Evolutionary conservation across 2,113 vertebrate species (phyloP), one percentile per base, ranked within the genome.

Genomic region (Eulacestoma nigropectus): DNA sequence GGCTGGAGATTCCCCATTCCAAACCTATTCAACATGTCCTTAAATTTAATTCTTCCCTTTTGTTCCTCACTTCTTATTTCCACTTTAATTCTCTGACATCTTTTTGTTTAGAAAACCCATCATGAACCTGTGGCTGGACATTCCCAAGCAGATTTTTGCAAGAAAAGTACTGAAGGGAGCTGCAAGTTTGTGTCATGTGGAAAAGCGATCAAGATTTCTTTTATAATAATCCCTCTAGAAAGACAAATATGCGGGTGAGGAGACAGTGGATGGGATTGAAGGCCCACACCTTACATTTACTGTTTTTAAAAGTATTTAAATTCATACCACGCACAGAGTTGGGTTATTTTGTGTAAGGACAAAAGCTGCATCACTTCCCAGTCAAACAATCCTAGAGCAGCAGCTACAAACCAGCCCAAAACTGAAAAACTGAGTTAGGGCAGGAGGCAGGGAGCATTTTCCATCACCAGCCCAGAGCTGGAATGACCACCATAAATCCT

Each of bases 101-200:
- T 8, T 55, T 72, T 13, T 18, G 14, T 7, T 49, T 19, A 90
- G 42, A 73, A 93, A 85, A 55, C 10, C 10, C 12, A 41, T 14
- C 29, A 2, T 5, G 23, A 86, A 69, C 39, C 12, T 59, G 41
- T 29, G 25, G 3, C 11, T 55, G 47, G 25, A 50, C 13, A 42
- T 23, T 53, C 37, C 56, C 30, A 53, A 44, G 7, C 7, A n/a
- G 7, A 11, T 18, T 60, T 76, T 18, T 41, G 9, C n/a, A 50
- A 30, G 6, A 35, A 35, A 1, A 18, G 33, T 1, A 25, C 0
- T 21, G 18, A 60, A 79, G 3, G 7, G 8, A 60, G 10, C 7
- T 26, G 20, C 27, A 73, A 77, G 22, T 57, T 4, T 29, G 10
- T 33, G 59, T 8, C 16, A 39, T 2, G 16, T 30, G 13, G 23